Evolutionary conservation across 2,888 invertebrate genomes (phyloP), one percentile per base, ranked within the genome.

Genomic region (Stenoptilia bipunctidactyla): DNA sequence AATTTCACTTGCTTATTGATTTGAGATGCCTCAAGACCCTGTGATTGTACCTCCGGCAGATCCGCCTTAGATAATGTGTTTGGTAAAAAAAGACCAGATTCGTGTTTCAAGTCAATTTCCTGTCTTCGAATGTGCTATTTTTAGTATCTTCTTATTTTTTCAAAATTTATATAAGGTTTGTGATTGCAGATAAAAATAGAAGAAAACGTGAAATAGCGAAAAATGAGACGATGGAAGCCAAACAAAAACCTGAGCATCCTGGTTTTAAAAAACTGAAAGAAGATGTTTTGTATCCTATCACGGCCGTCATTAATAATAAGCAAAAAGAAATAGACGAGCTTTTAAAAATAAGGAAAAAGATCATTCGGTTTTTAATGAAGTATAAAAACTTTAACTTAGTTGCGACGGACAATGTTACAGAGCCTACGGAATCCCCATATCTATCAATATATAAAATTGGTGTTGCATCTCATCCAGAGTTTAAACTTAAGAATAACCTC

Each of bases 241-340:
- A 6, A 4, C 40, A 34, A n/a, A 44, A 49, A 30, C 47, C 35
- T 13, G 36, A 15, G 2, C 47, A 43, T 20, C 42, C 38, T 10
- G 42, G 36, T 43, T n/a, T 46, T 4, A 38, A 46, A 13, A 45
- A 53, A 36, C 34, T 67, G 14, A 54, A 52, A 15, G 41, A 54
- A 0, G 48, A 52, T 38, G 54, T 72, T 1, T 40, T 66, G 3
- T 38, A 46, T 15, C 66, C 70, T 15, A 40, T 79, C 25, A 54
- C 45, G 14, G 58, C 55, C 43, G 53, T 75, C 0, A 64, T 75
- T 15, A 45, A 48, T 15, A 56, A 61, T 8, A 74, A 68, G 47
- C 45, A 61, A 42, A 58, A 50, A 36, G 74, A 77, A 55, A 46
- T 73, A 9, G 47, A 58, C 33, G 56, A 61, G 40, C 50, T 79